These are phyloP conservation scores for Myopa testacea DNA, from an alignment of 2,888 invertebrate genomes.

Conservation along the genomic window DNA sequence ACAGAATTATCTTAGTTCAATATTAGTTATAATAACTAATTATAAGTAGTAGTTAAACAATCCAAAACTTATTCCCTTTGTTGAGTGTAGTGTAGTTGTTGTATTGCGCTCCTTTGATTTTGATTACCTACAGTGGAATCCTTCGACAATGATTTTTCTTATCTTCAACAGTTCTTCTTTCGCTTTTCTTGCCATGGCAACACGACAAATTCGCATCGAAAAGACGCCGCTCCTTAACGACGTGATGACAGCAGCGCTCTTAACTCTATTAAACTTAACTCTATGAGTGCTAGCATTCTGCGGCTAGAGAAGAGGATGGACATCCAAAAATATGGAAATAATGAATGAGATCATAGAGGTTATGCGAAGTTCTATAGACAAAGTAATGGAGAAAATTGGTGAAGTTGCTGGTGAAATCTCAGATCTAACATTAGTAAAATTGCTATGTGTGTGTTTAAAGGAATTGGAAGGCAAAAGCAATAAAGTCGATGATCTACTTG, in stretches of 20 bases:
- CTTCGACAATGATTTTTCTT: too few relatives aligned
- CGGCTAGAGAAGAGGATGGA: not conserved
- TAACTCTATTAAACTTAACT: not conserved
- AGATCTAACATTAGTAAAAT: too few relatives aligned
- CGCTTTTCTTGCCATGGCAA: too few relatives aligned
- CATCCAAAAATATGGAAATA: not conserved
- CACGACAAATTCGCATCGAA: too few relatives aligned
- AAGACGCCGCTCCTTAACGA: not conserved
- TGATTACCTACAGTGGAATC: too few relatives aligned
- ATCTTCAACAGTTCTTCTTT: too few relatives aligned
- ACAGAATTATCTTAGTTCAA: too few relatives aligned
- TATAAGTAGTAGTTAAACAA: too few relatives aligned
- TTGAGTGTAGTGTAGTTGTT: too few relatives aligned
- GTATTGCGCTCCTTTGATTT: too few relatives aligned
- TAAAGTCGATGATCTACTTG: not conserved
- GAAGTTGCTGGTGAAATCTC: not conserved
- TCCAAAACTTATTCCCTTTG: too few relatives aligned
- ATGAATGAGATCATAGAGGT: not conserved
- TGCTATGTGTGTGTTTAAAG: not conserved
- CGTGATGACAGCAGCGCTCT: not conserved
- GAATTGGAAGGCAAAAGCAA: not conserved
- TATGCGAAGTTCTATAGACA: not conserved
- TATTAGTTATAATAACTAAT: too few relatives aligned
- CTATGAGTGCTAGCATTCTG: not conserved
- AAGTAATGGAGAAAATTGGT: not conserved